Conservation (phyloP, 2,888 invertebrate genomes). For the Mechanitis mazaeus region DNA sequence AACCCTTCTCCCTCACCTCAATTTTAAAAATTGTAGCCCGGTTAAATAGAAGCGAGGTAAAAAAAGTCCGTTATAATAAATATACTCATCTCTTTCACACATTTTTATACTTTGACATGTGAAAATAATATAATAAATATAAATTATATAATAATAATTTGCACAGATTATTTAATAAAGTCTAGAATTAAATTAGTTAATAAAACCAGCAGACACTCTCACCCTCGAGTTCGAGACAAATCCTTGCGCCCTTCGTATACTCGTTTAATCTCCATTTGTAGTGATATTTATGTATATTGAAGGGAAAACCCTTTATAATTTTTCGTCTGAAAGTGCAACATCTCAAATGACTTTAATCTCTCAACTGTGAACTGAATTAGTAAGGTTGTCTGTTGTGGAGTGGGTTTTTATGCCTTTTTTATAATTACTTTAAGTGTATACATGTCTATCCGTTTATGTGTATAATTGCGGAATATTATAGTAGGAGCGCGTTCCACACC, state of each 20-base stretch:
- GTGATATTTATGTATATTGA: constrained; percentile 28
- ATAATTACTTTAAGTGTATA: not conserved
- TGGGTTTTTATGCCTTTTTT: not conserved
- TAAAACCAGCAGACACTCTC: constrained; percentile 28
- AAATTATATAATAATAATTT: not conserved
- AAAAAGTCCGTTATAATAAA: constrained; percentile 12
- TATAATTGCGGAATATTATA: no score
- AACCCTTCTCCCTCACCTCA: constrained; percentile 55
- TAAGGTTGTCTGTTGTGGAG: not conserved
- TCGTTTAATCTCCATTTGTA: constrained; percentile 39
- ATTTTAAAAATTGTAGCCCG: constrained; percentile 71
- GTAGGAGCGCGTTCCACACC: no score
- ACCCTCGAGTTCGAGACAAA: constrained; percentile 35
- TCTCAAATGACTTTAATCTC: constrained; percentile 22
- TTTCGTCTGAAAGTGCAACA: constrained; percentile 21
- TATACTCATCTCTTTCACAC: not conserved
- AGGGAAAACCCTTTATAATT: constrained; percentile 27
- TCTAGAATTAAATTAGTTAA: constrained; percentile 26
- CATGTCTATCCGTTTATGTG: not conserved
- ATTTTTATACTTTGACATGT: no score
- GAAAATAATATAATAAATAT: not conserved
- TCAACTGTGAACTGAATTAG: constrained; percentile 22
- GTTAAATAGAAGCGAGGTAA: constrained; percentile 47
- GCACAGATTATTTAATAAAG: not conserved
- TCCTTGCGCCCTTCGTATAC: constrained; percentile 37